Percentiles rank a stretch among this genome's conserved stretches.
phyloP scores from a whole-genome alignment of 2,888 invertebrate genomes.

The Rosalia funebris region DNA sequence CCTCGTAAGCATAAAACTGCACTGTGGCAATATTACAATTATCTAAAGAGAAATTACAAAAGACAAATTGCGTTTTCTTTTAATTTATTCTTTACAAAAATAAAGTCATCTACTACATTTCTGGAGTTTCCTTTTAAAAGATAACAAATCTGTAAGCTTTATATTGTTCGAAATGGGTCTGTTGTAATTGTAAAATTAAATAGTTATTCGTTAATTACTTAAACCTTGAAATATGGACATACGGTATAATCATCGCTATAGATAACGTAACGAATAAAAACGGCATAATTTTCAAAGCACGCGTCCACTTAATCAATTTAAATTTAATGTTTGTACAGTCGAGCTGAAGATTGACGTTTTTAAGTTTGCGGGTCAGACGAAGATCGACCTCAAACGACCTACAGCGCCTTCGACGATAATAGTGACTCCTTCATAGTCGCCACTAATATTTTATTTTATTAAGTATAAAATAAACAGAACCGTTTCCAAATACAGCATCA shows the following conservation, averaged over 20 bases:
- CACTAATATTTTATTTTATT: conserved; percentile 23
- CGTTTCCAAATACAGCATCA: conserved; percentile 6
- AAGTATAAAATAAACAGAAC: conserved; percentile 3
- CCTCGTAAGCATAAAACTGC: no score
- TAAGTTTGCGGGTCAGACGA: conserved; percentile 48
- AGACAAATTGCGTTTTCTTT: no score
- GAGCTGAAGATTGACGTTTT: conserved; percentile 46
- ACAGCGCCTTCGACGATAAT: conserved; percentile 41
- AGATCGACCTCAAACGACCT: conserved; percentile 46
- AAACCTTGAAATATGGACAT: not conserved
- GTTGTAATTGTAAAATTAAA: no score
- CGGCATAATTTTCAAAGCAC: conserved; percentile 35
- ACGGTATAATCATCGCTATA: conserved; percentile 5
- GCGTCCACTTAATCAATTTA: conserved; percentile 47
- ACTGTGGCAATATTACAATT: no score
- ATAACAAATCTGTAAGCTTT: no score
- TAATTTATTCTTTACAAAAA: no score
- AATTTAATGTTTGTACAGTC: conserved; percentile 43
- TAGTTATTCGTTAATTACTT: not conserved
- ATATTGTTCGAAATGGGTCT: no score
- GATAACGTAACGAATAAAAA: conserved; percentile 12
- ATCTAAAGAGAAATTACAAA: no score
- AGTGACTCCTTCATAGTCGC: conserved; percentile 16
- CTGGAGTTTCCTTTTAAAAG: no score
- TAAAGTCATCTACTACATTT: no score